Percentiles rank a stretch among this genome's conserved stretches.
Evolutionary conservation across 1,140 invertebrate genomes (phyloP).

Genomic region (Helicoverpa armigera): DNA sequence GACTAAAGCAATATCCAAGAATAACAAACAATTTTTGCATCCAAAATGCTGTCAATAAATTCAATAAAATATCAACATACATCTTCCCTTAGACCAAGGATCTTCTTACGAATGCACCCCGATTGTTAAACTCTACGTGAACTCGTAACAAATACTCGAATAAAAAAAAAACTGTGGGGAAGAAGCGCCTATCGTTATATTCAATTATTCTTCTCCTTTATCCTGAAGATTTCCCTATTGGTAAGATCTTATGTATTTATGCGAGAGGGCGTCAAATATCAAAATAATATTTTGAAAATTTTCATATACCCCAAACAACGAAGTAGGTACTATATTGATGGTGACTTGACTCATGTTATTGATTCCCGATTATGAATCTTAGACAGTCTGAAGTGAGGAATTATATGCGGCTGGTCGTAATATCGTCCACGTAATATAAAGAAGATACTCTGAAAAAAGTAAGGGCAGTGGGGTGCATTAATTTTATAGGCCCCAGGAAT

Average conservation of each 20-base stretch:
- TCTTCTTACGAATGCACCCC: slow-evolving; percentile 36
- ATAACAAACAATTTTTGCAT: not conserved
- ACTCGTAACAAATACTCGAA: slow-evolving; percentile 29
- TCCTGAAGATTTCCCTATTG: slow-evolving; percentile 13
- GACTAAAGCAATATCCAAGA: not conserved
- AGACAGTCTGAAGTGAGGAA: too few relatives aligned
- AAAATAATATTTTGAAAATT: not conserved
- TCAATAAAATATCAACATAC: slow-evolving; percentile 23
- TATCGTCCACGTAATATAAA: too few relatives aligned
- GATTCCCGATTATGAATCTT: too few relatives aligned
- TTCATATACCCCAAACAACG: not conserved
- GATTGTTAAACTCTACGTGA: slow-evolving; percentile 21
- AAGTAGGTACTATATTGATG: too few relatives aligned
- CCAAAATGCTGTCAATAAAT: slow-evolving; percentile 26
- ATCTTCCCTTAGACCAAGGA: not conserved
- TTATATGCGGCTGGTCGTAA: too few relatives aligned
- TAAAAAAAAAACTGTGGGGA: slow-evolving; percentile 32
- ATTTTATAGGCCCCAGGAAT: too few relatives aligned
- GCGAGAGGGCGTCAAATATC: not conserved
- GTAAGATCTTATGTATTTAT: slow-evolving; percentile 5
- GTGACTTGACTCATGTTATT: too few relatives aligned
- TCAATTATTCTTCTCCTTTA: slow-evolving; percentile 30
- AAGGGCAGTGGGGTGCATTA: too few relatives aligned
- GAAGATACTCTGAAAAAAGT: too few relatives aligned
- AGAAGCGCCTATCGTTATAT: slow-evolving; percentile 1